These are phyloP conservation scores for Chrysogorgia sp. DNA, from an alignment of 92 coral and sea anemone genomes.

Conservation along the genomic window DNA sequence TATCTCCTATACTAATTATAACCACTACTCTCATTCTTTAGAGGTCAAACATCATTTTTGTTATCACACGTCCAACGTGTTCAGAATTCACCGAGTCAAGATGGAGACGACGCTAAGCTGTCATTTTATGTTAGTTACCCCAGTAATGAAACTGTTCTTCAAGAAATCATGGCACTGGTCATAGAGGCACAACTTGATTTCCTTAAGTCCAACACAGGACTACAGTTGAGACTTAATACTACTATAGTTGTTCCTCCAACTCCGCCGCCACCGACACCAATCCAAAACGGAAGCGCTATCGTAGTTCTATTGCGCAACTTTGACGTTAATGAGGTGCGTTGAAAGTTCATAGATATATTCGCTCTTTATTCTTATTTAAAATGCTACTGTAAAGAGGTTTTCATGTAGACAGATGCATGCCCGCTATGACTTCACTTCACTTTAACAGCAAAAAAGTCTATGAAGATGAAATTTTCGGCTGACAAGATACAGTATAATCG, in stretches of 20 bases:
- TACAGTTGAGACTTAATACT: background rate
- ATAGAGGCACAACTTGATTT: background rate
- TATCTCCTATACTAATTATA: too few species aligned
- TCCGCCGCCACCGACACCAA: conserved; percentile 8
- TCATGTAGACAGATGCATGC: too few species aligned
- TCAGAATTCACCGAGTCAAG: background rate
- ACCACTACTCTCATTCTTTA: background rate
- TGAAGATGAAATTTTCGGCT: too few species aligned
- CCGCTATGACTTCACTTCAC: too few species aligned
- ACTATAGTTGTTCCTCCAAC: background rate
- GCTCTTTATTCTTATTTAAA: too few species aligned
- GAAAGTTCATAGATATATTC: background rate
- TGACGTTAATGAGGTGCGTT: conserved; percentile 29
- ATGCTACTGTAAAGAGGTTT: too few species aligned
- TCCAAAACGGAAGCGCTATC: conserved; percentile 7
- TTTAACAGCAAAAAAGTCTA: too few species aligned
- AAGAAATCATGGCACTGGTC: conserved; percentile 4
- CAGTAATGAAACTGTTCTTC: background rate
- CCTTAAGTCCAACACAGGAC: conserved; percentile 10
- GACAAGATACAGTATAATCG: too few species aligned
- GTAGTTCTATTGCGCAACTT: background rate
- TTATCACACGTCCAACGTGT: background rate
- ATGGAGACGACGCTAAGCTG: conserved; percentile 1
- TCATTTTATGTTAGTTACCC: conserved; percentile 23
- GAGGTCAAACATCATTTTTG: background rate